Evolutionary conservation across 30 jellyfish, hydroid and myxozoan genomes (phyloP).

Genomic region (Aurelia sp.): DNA sequence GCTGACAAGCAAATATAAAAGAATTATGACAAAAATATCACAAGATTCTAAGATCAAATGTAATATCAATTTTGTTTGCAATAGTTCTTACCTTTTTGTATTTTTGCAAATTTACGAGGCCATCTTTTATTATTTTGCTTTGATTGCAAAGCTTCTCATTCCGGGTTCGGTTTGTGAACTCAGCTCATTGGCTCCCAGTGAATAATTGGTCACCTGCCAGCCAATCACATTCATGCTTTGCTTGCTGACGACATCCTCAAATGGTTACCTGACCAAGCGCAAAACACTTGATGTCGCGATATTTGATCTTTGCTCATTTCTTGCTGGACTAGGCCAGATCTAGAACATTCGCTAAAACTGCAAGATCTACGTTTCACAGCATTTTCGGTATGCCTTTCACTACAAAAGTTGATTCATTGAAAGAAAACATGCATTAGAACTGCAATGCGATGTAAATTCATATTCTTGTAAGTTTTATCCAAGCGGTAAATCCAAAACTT

Average conservation of each 20-base stretch:
- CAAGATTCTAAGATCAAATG: too few species aligned
- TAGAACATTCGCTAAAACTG: too few species aligned
- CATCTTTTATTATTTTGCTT: slow-evolving; percentile 9
- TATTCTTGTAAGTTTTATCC: too few species aligned
- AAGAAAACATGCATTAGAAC: too few species aligned
- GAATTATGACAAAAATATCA: too few species aligned
- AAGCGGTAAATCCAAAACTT: too few species aligned
- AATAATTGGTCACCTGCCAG: slow-evolving; percentile 59
- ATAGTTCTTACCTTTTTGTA: slow-evolving; percentile 19
- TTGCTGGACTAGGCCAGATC: not conserved
- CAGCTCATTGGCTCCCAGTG: slow-evolving; percentile 73
- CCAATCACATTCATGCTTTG: slow-evolving; percentile 55
- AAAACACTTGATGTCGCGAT: slow-evolving; percentile 6
- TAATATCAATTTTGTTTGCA: too few species aligned
- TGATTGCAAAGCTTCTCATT: too few species aligned
- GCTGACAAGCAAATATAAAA: not conserved
- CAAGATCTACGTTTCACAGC: too few species aligned
- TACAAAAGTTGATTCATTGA: too few species aligned
- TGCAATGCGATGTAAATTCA: too few species aligned
- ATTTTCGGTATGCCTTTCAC: too few species aligned
- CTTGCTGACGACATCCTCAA: slow-evolving; percentile 67
- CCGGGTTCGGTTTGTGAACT: slow-evolving; percentile 29
- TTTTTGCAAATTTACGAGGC: slow-evolving; percentile 26
- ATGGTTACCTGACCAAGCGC: slow-evolving; percentile 54
- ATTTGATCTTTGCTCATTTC: not conserved